Percentiles rank a stretch among this genome's conserved stretches.
These are phyloP conservation scores for Neomonachus schauinslandi DNA, from an alignment of 2,113 vertebrate genomes.

Conservation along the genomic window DNA sequence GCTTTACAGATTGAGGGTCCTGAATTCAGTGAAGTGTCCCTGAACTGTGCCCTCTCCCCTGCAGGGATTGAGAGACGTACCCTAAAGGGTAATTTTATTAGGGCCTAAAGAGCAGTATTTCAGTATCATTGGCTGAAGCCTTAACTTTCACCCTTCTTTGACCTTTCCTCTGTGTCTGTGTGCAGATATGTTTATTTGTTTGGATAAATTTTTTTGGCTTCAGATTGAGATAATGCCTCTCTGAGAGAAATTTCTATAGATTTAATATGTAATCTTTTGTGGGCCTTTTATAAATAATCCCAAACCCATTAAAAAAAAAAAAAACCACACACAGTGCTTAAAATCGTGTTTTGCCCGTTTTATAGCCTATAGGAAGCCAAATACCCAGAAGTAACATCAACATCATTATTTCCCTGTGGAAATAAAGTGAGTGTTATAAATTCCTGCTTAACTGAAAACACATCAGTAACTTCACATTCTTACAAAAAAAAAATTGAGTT, in stretches of 20 bases:
- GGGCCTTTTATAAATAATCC: background rate
- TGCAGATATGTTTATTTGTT: background rate
- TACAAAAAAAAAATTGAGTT: background rate
- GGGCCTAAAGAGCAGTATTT: background rate
- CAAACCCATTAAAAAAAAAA: background rate
- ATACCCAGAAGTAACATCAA: background rate
- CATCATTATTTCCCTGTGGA: background rate
- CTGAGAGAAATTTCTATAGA: background rate
- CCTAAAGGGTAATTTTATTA: constrained; percentile 9
- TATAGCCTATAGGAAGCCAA: background rate
- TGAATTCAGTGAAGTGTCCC: background rate
- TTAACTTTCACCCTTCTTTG: background rate
- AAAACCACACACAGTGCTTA: background rate
- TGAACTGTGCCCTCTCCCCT: background rate
- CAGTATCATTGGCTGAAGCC: too few species aligned
- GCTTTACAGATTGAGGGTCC: background rate
- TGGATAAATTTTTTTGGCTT: background rate
- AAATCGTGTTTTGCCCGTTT: background rate
- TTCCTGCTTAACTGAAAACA: background rate
- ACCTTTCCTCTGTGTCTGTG: background rate
- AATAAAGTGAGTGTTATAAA: background rate
- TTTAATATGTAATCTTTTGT: background rate
- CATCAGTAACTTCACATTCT: background rate
- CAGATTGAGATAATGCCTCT: background rate
- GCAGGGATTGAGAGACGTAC: background rate